Evolutionary conservation across 2,113 vertebrate species (phyloP), one percentile per base, ranked within the genome.

Genomic region (Anhinga rufa): DNA sequence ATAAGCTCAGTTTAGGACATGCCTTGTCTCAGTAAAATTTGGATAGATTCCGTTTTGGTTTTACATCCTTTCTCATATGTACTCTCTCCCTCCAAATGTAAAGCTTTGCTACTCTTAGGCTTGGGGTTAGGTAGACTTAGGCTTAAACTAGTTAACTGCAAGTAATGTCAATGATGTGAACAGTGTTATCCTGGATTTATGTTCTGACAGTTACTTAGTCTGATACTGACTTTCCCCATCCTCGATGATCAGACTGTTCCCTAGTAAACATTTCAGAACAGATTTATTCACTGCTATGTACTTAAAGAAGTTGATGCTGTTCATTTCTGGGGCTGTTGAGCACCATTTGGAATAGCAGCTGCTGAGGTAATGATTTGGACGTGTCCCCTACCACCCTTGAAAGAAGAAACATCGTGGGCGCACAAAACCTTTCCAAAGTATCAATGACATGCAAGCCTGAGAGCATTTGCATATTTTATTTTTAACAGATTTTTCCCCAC

Each of bases 301-400:
- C 92, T 95, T 91, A 57, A 86, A 88, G 85, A 95, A 91, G 66
- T 78, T 82, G 58, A 61, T 97, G 90, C 80, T 96, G 89, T 90
- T 97, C 88, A 88, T 97, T 97, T 96, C 51, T 88, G 85, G 40
- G 69, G 29, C 93, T 93, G 38, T 75, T 71, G 69, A 96, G 71
- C 32, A 66, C 92, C 96, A 93, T 96, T 90, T 95, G 95, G 96
- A 91, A 54, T 54, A 96, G 86, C 95, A 97, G 95, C 91, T 97
- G 95, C 90, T 86, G 95, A 94, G 93, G 77, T 95, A 92, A 58
- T 0, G 0, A 69, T 92, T 93, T 97, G 94, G 76, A 90, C 6
- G 9, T 64, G 86, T 92, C 95, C 90, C 83, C 62, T 88, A 36
- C 84, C 69, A 80, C 78, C 83, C 70, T 90, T 76, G 93, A 96